phyloP scores from a whole-genome alignment of 2,113 vertebrate species.

The Psammodynastes pulverulentus region DNA sequence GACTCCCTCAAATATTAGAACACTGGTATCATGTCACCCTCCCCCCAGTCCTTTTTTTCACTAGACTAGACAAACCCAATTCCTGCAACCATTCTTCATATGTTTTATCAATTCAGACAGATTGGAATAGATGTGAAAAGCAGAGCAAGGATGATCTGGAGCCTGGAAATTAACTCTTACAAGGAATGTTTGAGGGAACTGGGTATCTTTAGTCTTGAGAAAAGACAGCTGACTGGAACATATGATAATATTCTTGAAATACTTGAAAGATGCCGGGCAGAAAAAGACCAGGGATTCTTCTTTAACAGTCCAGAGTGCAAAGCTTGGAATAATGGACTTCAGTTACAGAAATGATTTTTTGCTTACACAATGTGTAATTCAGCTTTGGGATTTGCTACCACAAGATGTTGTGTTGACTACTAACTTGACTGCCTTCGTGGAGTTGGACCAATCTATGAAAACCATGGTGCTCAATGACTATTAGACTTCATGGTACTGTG shows the following conservation, averaged over 20 bases:
- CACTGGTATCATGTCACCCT: neutral
- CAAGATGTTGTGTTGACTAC: neutral
- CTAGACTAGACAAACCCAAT: neutral
- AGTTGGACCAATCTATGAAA: neutral
- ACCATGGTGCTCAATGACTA: neutral
- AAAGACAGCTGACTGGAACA: neutral
- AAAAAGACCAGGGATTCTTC: neutral
- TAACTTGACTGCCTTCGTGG: neutral
- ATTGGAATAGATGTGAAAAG: neutral
- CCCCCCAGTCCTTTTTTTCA: neutral
- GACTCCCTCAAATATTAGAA: neutral
- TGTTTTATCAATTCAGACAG: neutral
- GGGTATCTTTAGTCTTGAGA: neutral
- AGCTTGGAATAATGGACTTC: neutral
- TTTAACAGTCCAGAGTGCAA: neutral
- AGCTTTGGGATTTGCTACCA: neutral
- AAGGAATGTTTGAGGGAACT: neutral
- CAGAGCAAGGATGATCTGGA: neutral
- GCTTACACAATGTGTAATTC: neutral
- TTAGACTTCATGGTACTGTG: neutral
- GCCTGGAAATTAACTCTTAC: neutral
- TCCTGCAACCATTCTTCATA: neutral
- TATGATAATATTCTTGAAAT: neutral
- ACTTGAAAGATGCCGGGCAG: neutral
- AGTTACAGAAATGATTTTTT: neutral